Conservation (phyloP, 2,888 invertebrate genomes). For the Euzetes globulus region DNA sequence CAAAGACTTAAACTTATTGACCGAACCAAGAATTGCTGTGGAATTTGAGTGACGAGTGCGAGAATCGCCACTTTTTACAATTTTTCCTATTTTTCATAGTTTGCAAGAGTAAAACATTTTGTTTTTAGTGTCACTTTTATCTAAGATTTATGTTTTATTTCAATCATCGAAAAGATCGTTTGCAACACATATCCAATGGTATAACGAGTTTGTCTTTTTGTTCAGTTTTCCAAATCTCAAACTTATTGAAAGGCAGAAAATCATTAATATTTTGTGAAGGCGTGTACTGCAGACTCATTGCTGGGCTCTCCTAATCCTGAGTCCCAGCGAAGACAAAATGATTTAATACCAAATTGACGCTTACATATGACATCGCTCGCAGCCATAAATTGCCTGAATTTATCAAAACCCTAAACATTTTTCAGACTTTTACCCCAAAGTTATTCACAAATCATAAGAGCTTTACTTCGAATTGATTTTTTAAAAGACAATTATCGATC, state of each 20-base stretch:
- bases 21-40: not conserved
- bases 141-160: slow-evolving; percentile 19
- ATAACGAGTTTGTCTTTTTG: not conserved
- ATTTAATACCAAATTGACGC: slow-evolving; percentile 19
- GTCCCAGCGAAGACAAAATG: not conserved
- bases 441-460: no score
- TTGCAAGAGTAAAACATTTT: not conserved
- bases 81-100: not conserved
- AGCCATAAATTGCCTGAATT: slow-evolving; percentile 10
- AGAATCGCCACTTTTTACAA: not conserved
- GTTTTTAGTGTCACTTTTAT: slow-evolving; percentile 5
- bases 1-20: not conserved
- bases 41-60: not conserved
- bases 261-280: not conserved
- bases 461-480: no score
- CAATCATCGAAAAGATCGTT: slow-evolving; percentile 4
- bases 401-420: not conserved
- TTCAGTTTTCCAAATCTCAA: not conserved
- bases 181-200: not conserved
- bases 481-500: no score
- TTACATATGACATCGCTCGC: slow-evolving; percentile 15
- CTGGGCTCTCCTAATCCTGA: not conserved
- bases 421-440: no score
- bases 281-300: not conserved
- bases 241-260: not conserved